phyloP scores from a whole-genome alignment of 2,888 invertebrate genomes.

The Actias luna region DNA sequence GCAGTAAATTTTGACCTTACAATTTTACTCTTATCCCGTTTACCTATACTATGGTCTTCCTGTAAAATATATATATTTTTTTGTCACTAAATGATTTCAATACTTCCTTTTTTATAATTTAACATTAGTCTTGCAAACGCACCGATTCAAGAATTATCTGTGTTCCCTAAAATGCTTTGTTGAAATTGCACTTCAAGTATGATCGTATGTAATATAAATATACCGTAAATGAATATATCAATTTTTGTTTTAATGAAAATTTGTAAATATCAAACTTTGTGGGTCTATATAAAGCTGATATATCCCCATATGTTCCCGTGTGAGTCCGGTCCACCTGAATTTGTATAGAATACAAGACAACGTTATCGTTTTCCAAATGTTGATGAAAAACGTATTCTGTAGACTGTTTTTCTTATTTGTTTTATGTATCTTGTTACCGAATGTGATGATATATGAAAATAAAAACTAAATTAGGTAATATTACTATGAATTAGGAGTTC shows the following conservation, averaged over 20 bases:
- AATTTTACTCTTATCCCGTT: neutral
- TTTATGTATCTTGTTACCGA: constrained; percentile 73
- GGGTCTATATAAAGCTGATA: neutral
- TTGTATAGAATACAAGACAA: constrained; percentile 25
- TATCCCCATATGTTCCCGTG: neutral
- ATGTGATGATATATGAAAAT: constrained; percentile 65
- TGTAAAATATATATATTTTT: neutral
- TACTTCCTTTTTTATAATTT: neutral
- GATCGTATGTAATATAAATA: neutral
- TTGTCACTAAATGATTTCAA: no score
- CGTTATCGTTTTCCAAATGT: constrained; percentile 20
- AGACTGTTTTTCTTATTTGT: constrained; percentile 54
- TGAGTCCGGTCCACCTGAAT: neutral
- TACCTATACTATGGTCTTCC: no score
- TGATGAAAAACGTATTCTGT: constrained; percentile 33
- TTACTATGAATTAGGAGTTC: constrained; percentile 77
- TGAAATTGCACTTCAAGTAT: neutral
- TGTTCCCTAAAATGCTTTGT: neutral
- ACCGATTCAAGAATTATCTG: neutral
- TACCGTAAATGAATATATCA: no score
- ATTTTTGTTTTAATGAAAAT: no score
- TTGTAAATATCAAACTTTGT: no score
- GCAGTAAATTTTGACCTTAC: neutral
- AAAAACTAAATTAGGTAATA: constrained; percentile 74
- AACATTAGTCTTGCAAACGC: neutral